Conservation (phyloP, 2,113 vertebrate genomes). For the Eira barbara region DNA sequence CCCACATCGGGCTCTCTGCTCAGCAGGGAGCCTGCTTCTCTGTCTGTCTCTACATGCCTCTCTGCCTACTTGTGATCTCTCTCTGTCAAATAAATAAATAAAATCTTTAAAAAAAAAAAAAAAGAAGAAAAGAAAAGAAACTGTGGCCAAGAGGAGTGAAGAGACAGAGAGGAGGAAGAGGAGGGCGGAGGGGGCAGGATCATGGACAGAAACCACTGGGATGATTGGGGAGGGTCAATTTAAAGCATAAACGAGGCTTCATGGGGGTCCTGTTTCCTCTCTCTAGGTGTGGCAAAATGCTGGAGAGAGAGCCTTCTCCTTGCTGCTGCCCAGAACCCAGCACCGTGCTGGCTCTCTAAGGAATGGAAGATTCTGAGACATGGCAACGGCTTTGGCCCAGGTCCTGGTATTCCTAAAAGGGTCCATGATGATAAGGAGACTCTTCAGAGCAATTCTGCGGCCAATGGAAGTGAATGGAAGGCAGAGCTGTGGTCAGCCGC, state of each 20-base stretch:
- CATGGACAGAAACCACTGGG: neutral
- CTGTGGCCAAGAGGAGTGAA: neutral
- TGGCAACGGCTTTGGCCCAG: neutral
- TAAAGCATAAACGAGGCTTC: neutral
- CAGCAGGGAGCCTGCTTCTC: too few species aligned
- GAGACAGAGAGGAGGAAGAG: neutral
- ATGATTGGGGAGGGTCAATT: neutral
- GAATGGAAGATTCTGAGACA: neutral
- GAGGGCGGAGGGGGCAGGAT: neutral
- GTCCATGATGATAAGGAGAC: neutral
- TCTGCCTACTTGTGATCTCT: too few species aligned
- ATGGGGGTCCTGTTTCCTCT: neutral
- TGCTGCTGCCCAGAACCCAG: neutral
- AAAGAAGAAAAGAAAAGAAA: neutral
- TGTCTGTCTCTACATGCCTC: too few species aligned
- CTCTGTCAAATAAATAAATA: too few species aligned
- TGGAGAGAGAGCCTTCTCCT: too few species aligned
- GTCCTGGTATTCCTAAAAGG: neutral
- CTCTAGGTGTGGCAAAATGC: neutral
- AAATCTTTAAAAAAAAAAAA: too few species aligned
- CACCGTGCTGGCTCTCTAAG: neutral
- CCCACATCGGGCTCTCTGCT: too few species aligned
- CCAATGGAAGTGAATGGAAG: neutral
- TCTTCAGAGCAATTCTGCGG: neutral
- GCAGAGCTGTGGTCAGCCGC: neutral